Evolutionary conservation across 2,888 invertebrate species (phyloP).

Genomic region (Sylvicola cinctus): DNA sequence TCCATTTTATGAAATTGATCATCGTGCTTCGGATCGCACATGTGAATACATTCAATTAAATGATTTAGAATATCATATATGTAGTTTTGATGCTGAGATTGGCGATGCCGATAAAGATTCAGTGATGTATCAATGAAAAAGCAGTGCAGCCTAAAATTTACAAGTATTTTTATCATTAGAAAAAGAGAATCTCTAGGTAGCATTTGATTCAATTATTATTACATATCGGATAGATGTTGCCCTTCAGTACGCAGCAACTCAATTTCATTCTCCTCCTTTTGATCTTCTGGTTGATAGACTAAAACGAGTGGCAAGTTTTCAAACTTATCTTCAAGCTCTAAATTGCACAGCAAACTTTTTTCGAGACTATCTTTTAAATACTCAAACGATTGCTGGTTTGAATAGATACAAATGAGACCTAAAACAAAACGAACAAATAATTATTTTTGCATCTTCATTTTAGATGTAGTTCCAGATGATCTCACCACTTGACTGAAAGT

Average conservation of each 20-base stretch:
- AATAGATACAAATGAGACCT: constrained; percentile 75
- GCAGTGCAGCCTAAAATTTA: constrained; percentile 16
- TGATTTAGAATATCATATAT: constrained; percentile 26
- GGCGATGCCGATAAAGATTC: constrained; percentile 16
- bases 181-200: neutral
- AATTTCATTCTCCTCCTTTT: constrained; percentile 70
- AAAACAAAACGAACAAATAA: constrained; percentile 7
- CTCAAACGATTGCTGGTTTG: constrained; percentile 79
- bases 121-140: constrained; percentile 20
- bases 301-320: constrained; percentile 75
- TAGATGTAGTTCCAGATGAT: constrained; percentile 3
- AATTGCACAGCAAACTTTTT: constrained; percentile 71
- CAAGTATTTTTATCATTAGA: neutral
- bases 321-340: constrained; percentile 80
- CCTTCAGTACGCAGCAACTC: constrained; percentile 72
- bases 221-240: constrained; percentile 75
- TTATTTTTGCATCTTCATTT: neutral
- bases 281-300: constrained; percentile 66
- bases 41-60: constrained; percentile 22
- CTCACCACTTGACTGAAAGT: constrained; percentile 76
- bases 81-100: constrained; percentile 25
- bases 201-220: constrained; percentile 4
- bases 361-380: constrained; percentile 80
- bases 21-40: constrained; percentile 22
- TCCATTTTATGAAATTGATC: constrained; percentile 22